Evolutionary conservation across 1,140 invertebrate genomes (phyloP).

Genomic region (Pseudomyrmex dendroicus): DNA sequence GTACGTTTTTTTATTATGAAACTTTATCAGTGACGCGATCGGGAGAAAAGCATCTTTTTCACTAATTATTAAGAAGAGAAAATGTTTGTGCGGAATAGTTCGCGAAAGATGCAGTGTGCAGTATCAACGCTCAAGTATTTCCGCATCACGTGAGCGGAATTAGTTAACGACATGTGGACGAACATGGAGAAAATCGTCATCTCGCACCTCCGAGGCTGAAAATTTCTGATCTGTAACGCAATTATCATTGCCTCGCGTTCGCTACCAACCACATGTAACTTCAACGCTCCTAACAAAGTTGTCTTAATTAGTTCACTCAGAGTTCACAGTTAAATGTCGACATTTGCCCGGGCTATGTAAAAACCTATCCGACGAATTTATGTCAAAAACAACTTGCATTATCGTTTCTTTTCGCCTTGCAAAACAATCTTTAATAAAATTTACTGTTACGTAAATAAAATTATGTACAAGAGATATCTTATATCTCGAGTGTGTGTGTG

Average conservation of each 20-base stretch:
- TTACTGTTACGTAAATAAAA: background rate
- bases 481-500: too few relatives aligned
- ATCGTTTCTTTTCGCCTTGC: background rate
- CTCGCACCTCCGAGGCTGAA: conserved; percentile 44
- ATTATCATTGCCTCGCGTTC: conserved; percentile 45
- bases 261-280: conserved; percentile 41
- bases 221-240: conserved; percentile 57
- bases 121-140: conserved; percentile 8
- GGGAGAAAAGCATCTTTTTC: too few relatives aligned
- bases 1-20: background rate
- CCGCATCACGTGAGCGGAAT: conserved; percentile 30
- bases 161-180: conserved; percentile 33
- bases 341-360: conserved; percentile 17
- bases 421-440: conserved; percentile 11
- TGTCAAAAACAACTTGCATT: conserved; percentile 3
- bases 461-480: background rate
- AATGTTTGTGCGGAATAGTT: background rate
- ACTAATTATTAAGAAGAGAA: background rate
- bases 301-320: conserved; percentile 57
- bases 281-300: conserved; percentile 43
- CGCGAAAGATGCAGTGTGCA: background rate
- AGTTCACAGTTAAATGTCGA: conserved; percentile 38
- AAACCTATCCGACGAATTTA: conserved; percentile 10
- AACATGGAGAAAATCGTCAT: conserved; percentile 38
- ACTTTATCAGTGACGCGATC: background rate